Evolutionary conservation across 1,140 invertebrate genomes (phyloP).

Genomic region (Calephelis virginiensis): DNA sequence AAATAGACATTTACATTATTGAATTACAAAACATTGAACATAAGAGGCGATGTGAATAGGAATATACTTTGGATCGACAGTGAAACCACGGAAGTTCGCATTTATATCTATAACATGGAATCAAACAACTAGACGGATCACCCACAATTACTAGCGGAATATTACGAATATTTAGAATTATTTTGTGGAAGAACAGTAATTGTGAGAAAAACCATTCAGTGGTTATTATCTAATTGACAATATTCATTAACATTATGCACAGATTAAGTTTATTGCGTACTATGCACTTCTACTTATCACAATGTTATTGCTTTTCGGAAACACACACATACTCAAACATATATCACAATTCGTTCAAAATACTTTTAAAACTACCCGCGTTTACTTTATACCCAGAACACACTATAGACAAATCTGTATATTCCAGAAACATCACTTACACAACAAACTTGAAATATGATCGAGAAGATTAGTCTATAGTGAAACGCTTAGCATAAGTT

Average conservation of each 20-base stretch:
- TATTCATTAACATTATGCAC: constrained; percentile 48
- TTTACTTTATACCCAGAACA: constrained; percentile 22
- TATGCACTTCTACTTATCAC: constrained; percentile 69
- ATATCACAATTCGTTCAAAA: constrained; percentile 63
- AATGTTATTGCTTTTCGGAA: constrained; percentile 75
- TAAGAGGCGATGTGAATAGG: neutral
- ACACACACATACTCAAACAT: constrained; percentile 63
- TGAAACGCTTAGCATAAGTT: constrained; percentile 10
- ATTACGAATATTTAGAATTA: constrained; percentile 5
- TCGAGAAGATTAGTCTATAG: constrained; percentile 6
- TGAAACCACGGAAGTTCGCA: constrained; percentile 43
- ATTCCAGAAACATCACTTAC: neutral
- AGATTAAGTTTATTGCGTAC: constrained; percentile 52
- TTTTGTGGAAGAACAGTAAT: constrained; percentile 1
- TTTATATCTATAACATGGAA: constrained; percentile 37
- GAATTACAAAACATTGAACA: constrained; percentile 13
- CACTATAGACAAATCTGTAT: constrained; percentile 11
- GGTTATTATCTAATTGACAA: constrained; percentile 63
- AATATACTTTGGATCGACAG: constrained; percentile 32
- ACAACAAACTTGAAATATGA: neutral
- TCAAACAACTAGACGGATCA: constrained; percentile 24
- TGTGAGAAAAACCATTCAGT: constrained; percentile 20
- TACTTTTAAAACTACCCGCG: constrained; percentile 24
- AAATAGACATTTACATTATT: constrained; percentile 57
- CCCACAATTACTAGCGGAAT: constrained; percentile 26